Evolutionary conservation across 2,888 invertebrate genomes (phyloP).

Genomic region (Tubulanus polymorphus): DNA sequence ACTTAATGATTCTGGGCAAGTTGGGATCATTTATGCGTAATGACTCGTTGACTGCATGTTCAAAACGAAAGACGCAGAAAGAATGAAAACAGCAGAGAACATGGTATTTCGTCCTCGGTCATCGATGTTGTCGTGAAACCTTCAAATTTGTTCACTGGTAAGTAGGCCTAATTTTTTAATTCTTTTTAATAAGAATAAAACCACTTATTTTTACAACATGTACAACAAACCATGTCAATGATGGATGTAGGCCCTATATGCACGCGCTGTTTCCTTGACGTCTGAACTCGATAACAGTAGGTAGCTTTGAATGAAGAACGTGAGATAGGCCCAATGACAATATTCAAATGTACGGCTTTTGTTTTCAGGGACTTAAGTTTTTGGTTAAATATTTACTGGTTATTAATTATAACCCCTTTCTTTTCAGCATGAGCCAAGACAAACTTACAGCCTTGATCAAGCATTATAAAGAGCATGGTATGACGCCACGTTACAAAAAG

Average conservation of each 20-base stretch:
- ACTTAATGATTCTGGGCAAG: not conserved
- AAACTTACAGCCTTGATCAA: constrained; percentile 3
- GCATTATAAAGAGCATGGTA: constrained; percentile 9
- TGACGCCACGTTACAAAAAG: constrained; percentile 3
- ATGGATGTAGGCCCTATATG: too few species aligned
- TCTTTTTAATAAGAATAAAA: too few species aligned
- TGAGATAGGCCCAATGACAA: too few species aligned
- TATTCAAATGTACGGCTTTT: too few species aligned
- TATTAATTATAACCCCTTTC: not conserved
- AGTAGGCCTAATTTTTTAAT: too few species aligned
- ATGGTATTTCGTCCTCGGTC: not conserved
- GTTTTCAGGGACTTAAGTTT: too few species aligned
- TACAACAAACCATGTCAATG: too few species aligned
- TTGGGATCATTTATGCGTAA: not conserved
- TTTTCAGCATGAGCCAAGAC: constrained; percentile 8
- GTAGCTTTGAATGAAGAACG: too few species aligned
- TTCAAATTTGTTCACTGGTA: constrained; percentile 1
- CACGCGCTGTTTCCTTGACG: too few species aligned
- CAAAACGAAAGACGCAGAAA: not conserved
- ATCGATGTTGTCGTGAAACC: not conserved
- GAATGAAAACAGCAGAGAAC: not conserved
- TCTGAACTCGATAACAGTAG: too few species aligned
- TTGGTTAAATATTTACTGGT: too few species aligned
- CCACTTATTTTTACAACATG: too few species aligned
- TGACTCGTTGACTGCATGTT: not conserved